Conservation (phyloP, 2,113 vertebrate genomes). For the Salvelinus alpinus region DNA sequence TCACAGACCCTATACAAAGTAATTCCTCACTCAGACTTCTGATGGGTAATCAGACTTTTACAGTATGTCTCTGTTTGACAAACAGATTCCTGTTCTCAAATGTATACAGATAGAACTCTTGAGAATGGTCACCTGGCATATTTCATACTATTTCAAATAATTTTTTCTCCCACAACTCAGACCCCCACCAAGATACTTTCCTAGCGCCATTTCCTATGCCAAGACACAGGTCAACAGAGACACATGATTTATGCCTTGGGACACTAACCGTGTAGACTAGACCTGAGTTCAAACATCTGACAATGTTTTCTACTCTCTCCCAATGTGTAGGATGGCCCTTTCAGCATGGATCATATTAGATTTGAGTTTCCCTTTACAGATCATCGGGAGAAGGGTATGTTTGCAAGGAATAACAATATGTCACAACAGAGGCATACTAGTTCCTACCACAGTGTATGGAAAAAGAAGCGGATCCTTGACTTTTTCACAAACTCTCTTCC, state of each 20-base stretch:
- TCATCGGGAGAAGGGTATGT: too few relatives aligned
- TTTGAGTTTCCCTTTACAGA: too few relatives aligned
- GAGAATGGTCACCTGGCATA: slow-evolving; percentile 14
- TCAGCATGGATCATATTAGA: too few relatives aligned
- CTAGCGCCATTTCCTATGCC: background rate
- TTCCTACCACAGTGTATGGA: too few relatives aligned
- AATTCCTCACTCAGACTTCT: slow-evolving; percentile 18
- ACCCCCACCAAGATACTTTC: background rate
- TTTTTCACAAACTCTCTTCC: slow-evolving; percentile 49
- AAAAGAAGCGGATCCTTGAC: slow-evolving; percentile 20
- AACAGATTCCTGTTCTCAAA: slow-evolving; percentile 21
- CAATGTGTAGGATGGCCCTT: too few relatives aligned
- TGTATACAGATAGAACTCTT: slow-evolving; percentile 37
- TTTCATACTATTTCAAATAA: slow-evolving; percentile 2
- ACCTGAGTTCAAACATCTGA: too few relatives aligned
- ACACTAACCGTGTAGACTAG: too few relatives aligned
- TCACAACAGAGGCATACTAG: too few relatives aligned
- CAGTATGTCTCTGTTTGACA: slow-evolving; percentile 47
- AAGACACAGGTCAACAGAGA: too few relatives aligned
- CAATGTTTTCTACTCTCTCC: too few relatives aligned
- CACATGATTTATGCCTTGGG: too few relatives aligned
- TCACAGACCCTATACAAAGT: slow-evolving; percentile 48
- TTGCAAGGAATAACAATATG: too few relatives aligned
- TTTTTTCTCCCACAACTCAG: background rate
- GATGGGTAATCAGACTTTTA: background rate